Evolutionary conservation across 2,797 vertebrate genomes (phyloP), one percentile per base, ranked within the genome.

Genomic region (Acanthurus tractus): DNA sequence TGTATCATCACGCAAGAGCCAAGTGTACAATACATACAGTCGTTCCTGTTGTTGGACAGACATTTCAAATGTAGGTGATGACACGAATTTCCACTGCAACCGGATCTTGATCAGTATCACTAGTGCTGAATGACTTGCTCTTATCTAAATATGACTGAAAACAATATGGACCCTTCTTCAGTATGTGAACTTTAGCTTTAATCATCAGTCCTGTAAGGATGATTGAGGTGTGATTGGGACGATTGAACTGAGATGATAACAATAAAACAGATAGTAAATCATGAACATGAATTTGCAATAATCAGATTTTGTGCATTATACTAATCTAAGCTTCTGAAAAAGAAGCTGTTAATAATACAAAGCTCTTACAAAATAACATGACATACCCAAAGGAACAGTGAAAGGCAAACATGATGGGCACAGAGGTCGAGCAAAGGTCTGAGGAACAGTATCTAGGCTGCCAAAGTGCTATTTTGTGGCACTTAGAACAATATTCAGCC

Each of bases 181-280:
- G 70, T 87, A 74, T 23, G 52, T 56, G 44, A 76, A 92, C 88
- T 90, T 93, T 83, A 92, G 91, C 90, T 87, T 92, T 83, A 95
- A 92, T 86, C 84, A 76, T 76, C 64, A 78, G 72, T 70, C 44
- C 50, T 48, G 8, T 12, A 46, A 46, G 58, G 55, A 66, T 20
- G 18, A 80, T 72, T 65, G 63, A 74, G 42, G 48, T 80, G 23
- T 66, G 49, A n/a, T 49, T 61, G 17, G 55, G 18, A 63, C 7
- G 84, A 57, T 34, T 80, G 6, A 82, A 77, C 23, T n/a, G 72
- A 74, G 71, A 78, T 1, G 18, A 67, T 15, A 34, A n/a, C 7
- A 1, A 70, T 59, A 56, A 70, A 54, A 83, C 64, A 55, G 48
- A 69, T 34, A 63, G n/a, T 10, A 56, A 81, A 82, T 76, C 15